Base-by-base conservation (phyloP, 2,797 vertebrate genomes). In the Smutsia gigantea region DNA sequence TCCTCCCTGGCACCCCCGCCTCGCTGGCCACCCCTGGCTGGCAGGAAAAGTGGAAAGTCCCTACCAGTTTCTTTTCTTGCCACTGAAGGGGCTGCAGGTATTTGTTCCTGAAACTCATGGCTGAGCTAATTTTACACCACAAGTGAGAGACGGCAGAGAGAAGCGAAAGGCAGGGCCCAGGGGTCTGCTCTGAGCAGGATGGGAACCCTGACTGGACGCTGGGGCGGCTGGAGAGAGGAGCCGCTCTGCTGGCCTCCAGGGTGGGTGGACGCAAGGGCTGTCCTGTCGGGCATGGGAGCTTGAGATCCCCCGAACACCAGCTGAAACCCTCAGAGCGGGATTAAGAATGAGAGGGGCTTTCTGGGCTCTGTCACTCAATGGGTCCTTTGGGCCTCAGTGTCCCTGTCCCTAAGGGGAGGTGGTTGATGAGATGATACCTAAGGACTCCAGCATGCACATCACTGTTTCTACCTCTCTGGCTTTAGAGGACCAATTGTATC, bases 101-200 rank as follows among this genome's bases (percentile, higher is more conserved):
- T 96, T 97, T 17, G 90, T 87, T 98, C 97, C 97, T 95, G 98
- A 98, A 98, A 98, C 98, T 94, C 97, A 77, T 21, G 12, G 89
- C 11, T 96, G 96, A 96, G 97, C 97, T 98, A 97, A 98, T 98
- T 98, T 98, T 78, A 95, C 77, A 17, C 68, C 3, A 1, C 1
- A 9, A 59, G 49, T 0, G 84, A 91, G 69, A 74, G 0, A 0
- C 27, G 17, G 39, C 72, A 23, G 68, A 78, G 78, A 87, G 94
- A 74, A 75, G 71, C 0, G 72, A 72, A 74, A 84, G 4, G 6
- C 21, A 7, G 7, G 19, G 59, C 57, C 46, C 1, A 0, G 14
- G 34, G 51, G 23, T 63, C 59, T 23, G 31, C 2, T 6, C 17
- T 1, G 17, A 23, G 39, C 27, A 19, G 69, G 39, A 18, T 0